A percentile compares a stretch with the other conserved stretches of the same genome.
phyloP scores from a whole-genome alignment of 1,140 invertebrate genomes.

The Macrotrachela quadricornifera region DNA sequence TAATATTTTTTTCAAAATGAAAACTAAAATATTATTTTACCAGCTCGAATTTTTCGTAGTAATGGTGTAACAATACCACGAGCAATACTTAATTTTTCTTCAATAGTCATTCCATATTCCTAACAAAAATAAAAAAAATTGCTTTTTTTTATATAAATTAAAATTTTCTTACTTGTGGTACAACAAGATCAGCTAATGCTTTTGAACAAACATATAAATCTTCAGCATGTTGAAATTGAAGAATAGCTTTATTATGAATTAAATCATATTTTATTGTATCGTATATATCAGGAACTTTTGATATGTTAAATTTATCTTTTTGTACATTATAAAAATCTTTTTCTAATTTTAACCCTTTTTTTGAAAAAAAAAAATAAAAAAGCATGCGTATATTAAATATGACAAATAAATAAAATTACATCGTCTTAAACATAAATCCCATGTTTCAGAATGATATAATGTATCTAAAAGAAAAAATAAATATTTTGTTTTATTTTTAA shows the following conservation, averaged over 20 bases:
- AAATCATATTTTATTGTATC: constrained; percentile 96
- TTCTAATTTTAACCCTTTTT: constrained; percentile 81
- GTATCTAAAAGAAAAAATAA: constrained; percentile 24
- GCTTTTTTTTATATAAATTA: neutral
- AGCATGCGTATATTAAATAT: too few species aligned
- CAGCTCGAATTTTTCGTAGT: constrained; percentile 79
- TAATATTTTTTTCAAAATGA: too few species aligned
- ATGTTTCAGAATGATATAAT: constrained; percentile 90
- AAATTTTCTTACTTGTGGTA: constrained; percentile 55
- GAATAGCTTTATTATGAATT: constrained; percentile 82
- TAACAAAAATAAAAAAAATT: constrained; percentile 21
- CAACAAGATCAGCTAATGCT: constrained; percentile 86
- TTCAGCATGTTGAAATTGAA: constrained; percentile 77
- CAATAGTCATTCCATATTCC: constrained; percentile 85
- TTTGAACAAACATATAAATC: constrained; percentile 84
- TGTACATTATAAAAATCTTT: constrained; percentile 79
- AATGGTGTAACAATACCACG: constrained; percentile 91
- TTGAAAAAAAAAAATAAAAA: too few species aligned
- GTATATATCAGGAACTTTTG: constrained; percentile 97
- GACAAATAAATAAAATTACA: constrained; percentile 22
- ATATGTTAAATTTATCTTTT: constrained; percentile 73
- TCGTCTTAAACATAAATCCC: constrained; percentile 87
- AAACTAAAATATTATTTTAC: constrained; percentile 42
- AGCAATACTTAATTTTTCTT: constrained; percentile 86
- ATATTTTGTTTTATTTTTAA: neutral